A percentile compares a stretch with the other conserved stretches of the same genome.
Evolutionary conservation across 1,140 invertebrate genomes (phyloP).

Genomic region (Wasmannia auropunctata): DNA sequence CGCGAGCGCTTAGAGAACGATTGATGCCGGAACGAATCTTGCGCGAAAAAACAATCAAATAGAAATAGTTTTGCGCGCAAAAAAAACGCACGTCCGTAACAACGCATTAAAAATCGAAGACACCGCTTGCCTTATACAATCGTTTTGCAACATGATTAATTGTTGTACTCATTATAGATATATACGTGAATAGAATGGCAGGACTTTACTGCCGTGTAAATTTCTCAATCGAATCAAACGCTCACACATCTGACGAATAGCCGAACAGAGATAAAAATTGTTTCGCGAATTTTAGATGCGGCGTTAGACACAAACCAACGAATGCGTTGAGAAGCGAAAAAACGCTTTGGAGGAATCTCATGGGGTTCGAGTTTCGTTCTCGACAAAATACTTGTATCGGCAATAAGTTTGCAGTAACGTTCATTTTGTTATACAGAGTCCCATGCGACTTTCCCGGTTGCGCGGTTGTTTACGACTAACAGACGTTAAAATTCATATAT

Average conservation of each 20-base stretch:
- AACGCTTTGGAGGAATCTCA: not conserved
- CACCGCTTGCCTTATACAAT: not conserved
- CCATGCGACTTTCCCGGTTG: not conserved
- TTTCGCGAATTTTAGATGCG: not conserved
- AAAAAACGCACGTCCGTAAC: not conserved
- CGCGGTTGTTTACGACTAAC: not conserved
- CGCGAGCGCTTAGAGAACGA: constrained; percentile 10
- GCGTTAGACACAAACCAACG: not conserved
- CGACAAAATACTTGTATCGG: not conserved
- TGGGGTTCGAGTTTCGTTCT: not conserved
- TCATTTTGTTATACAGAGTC: not conserved
- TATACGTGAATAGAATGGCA: not conserved
- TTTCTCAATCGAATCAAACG: constrained; percentile 16
- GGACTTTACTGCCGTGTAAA: not conserved
- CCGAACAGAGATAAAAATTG: not conserved
- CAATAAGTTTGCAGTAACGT: not conserved
- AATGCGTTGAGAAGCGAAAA: not conserved
- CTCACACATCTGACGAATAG: constrained; percentile 3
- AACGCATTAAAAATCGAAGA: constrained; percentile 1
- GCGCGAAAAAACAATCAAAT: no score
- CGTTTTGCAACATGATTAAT: not conserved
- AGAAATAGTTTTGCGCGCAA: not conserved
- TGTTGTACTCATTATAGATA: no score
- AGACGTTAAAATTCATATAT: not conserved
- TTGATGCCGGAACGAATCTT: constrained; percentile 27